These are phyloP conservation scores for Petrolisthes cinctipes DNA, from an alignment of 2,888 invertebrate species.

Conservation along the genomic window DNA sequence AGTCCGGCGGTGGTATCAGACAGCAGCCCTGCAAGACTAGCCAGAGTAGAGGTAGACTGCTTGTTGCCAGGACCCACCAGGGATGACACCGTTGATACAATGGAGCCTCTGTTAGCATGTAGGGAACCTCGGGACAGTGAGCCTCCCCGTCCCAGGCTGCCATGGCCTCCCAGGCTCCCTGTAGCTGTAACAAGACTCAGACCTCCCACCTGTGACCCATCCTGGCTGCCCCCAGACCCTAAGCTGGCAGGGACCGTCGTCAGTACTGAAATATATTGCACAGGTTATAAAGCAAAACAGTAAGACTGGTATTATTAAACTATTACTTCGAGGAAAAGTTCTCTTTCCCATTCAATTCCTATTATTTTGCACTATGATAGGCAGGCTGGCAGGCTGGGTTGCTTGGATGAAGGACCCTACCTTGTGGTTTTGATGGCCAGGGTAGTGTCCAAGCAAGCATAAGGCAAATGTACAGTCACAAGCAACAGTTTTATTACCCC, in stretches of 20 bases:
- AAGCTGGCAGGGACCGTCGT: constrained; percentile 70
- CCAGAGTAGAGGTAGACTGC: constrained; percentile 79
- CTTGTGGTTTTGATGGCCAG: too few relatives aligned
- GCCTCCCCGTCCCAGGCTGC: constrained; percentile 71
- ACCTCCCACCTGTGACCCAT: constrained; percentile 73
- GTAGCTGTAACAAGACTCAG: constrained; percentile 68
- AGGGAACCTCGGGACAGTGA: constrained; percentile 76
- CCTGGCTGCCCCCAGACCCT: constrained; percentile 75
- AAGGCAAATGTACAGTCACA: too few relatives aligned
- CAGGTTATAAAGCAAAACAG: too few relatives aligned
- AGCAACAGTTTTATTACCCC: too few relatives aligned
- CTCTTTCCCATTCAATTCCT: too few relatives aligned
- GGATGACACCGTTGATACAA: constrained; percentile 78
- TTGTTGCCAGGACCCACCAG: constrained; percentile 78
- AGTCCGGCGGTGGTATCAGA: constrained; percentile 52
- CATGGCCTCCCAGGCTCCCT: constrained; percentile 69
- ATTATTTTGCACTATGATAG: too few relatives aligned
- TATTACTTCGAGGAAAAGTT: too few relatives aligned
- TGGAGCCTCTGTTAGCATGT: constrained; percentile 84
- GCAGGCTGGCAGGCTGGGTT: too few relatives aligned
- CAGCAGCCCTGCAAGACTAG: constrained; percentile 83
- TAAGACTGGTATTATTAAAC: too few relatives aligned
- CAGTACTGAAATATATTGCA: constrained; percentile 67
- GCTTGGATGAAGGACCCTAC: too few relatives aligned
- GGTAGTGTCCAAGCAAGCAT: too few relatives aligned